Base-by-base conservation (phyloP, 2,797 vertebrate genomes). In the Scleropages formosus region DNA sequence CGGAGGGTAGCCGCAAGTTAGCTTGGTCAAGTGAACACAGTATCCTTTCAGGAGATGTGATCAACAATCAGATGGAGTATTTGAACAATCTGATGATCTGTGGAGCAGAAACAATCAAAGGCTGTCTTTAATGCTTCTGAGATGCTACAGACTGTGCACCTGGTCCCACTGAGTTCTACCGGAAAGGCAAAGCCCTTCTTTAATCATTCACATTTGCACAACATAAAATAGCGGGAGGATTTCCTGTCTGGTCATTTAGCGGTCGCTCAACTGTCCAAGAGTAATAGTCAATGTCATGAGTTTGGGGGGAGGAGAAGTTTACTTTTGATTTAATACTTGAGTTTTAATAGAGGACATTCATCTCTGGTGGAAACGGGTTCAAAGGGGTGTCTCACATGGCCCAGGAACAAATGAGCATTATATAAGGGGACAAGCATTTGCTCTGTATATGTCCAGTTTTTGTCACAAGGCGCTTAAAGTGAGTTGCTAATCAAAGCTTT, bases 401-500 rank as follows among this genome's bases (percentile, higher is more conserved):
- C 31, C 18, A 20, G 26, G 49, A 73, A 77, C 71, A 77, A 77
- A 71, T 27, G 56, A 68, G 44, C 76, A 73, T 71, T 77, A 77
- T 77, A 71, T 58, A 67, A 47, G 26, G 70, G 77, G 59, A 77
- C 76, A 77, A 77, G 66, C 76, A 77, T 78, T 73, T 62, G 76
- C 59, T 73, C 71, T 77, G 71, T 78, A 51, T 72, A 66, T 69
- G 24, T 75, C 60, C 82, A 74, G 78, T 84, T 78, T 79, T 79
- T 75, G 72, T 70, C 56, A 15, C 51, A 9, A 26, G 78, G 46
- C 80, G 77, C 31, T 72, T 74, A 78, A 80, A 83, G 82, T 87
- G 84, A 86, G 88, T 85, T 79, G 74, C 82, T 86, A 83, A 87
- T 88, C 77, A 84, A 86, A 86, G 44, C 65, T 80, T 79, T 86